These are phyloP conservation scores for Hemistola chrysoprasaria DNA, from an alignment of 2,888 invertebrate species.

Conservation along the genomic window DNA sequence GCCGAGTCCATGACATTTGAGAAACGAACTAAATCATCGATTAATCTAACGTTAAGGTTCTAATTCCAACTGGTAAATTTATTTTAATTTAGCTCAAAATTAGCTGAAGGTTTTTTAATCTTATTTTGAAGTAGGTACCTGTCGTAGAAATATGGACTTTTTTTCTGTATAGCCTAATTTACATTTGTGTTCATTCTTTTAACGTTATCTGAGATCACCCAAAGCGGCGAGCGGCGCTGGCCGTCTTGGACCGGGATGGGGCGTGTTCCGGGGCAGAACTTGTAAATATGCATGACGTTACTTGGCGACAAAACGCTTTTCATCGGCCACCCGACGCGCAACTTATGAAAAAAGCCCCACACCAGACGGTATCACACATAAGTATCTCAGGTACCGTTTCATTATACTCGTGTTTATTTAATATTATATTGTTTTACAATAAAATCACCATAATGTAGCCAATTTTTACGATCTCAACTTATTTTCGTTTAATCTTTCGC, in stretches of 20 bases:
- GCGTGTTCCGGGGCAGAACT: conserved; percentile 44
- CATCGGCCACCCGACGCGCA: conserved; percentile 71
- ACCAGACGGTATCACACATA: conserved; percentile 54
- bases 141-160: not conserved
- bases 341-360: conserved; percentile 53
- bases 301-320: conserved; percentile 66
- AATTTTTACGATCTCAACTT: conserved; percentile 56
- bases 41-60: conserved; percentile 58
- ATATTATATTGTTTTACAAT: conserved; percentile 38
- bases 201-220: conserved; percentile 25
- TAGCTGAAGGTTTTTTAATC: too few species aligned
- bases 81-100: too few species aligned
- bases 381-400: conserved; percentile 18
- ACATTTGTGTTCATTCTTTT: conserved; percentile 23
- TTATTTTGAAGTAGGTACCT: too few species aligned
- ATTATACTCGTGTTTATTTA: too few species aligned
- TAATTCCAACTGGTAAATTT: conserved; percentile 31
- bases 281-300: conserved; percentile 71
- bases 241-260: conserved; percentile 37
- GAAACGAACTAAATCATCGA: conserved; percentile 57
- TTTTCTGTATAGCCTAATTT: conserved; percentile 18
- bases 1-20: conserved; percentile 68
- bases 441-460: conserved; percentile 36
- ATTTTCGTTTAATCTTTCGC: conserved; percentile 64
- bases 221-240: conserved; percentile 15